Base-by-base conservation (phyloP, 2,113 vertebrate genomes). In the Equus quagga region DNA sequence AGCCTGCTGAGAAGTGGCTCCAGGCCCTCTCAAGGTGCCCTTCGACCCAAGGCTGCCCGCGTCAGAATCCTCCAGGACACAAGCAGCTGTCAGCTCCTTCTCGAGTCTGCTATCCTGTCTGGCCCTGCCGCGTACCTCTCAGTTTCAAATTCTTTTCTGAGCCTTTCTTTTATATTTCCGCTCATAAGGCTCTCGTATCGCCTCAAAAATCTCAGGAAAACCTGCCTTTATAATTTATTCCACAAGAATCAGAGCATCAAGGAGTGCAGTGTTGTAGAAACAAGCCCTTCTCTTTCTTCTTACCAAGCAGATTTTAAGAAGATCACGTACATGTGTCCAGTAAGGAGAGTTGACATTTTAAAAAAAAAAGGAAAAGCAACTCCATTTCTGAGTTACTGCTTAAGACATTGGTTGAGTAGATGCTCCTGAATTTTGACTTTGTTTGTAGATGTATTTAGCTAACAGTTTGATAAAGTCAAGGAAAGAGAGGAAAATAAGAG, bases 311-410 rank as follows among this genome's bases (percentile, higher is more conserved):
- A 58, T 76, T 86, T 58, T 86, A 79, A 72, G 54, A 88, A 54
- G 28, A 41, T 62, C 64, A 89, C 21, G 36, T 14, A 72, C 0
- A 0, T 18, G 19, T 60, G n/a, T 33, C 44, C 28, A 56, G 7
- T 70, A 89, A 49, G 3, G 7, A 95, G 13, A 82, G 26, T 0
- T 46, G 31, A 87, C 44, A 23, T 62, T 90, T 94, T 49, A 49
- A 49, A 49, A 11, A 2, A 51, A 51, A 8, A 70, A 78, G 94
- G 94, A 89, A 28, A 41, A 82, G 17, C 49, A 79, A 65, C 19
- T 85, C 56, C 33, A 44, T 65, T 93, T 96, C 33, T 91, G 85
- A 84, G 92, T 89, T 75, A 85, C 23, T 44, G 21, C 28, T 49
- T 70, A 56, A 85, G 87, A 81, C 19, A 24, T 44, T 13, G 18